A percentile compares a stretch with the other conserved stretches of the same genome.
These are phyloP conservation scores for Aphelocoma californica DNA, from an alignment of 2,797 vertebrate genomes.

Conservation along the genomic window DNA sequence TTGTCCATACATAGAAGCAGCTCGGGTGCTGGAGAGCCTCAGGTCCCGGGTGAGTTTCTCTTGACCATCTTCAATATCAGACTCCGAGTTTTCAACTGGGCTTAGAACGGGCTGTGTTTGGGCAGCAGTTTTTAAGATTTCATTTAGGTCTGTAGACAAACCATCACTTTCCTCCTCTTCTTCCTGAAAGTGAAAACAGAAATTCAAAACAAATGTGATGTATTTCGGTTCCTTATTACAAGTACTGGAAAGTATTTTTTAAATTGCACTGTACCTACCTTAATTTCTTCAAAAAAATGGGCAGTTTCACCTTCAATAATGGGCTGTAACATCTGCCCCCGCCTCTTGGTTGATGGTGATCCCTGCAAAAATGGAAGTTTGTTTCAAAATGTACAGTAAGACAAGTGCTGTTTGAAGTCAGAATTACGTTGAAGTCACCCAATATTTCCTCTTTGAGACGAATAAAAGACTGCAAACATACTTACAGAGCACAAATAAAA, in stretches of 20 bases:
- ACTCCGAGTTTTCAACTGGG: conserved; percentile 76
- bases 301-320: conserved; percentile 98
- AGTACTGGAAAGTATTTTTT: background rate
- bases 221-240: background rate
- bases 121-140: conserved; percentile 81
- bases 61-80: conserved; percentile 84
- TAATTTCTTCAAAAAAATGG: conserved; percentile 96
- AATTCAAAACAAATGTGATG: background rate
- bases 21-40: conserved; percentile 89
- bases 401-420: background rate
- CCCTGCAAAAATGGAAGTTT: conserved; percentile 76
- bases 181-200: conserved; percentile 63
- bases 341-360: conserved; percentile 92
- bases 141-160: conserved; percentile 81
- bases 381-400: background rate
- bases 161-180: conserved; percentile 86
- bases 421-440: background rate
- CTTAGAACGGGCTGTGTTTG: conserved; percentile 70
- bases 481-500: background rate
- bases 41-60: conserved; percentile 90
- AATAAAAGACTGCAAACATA: background rate
- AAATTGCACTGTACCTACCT: conserved; percentile 70
- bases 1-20: conserved; percentile 90
- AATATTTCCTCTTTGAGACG: background rate
- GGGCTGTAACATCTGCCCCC: conserved; percentile 92